phyloP scores from a whole-genome alignment of 2,113 vertebrate species.

The Fulica atra region DNA sequence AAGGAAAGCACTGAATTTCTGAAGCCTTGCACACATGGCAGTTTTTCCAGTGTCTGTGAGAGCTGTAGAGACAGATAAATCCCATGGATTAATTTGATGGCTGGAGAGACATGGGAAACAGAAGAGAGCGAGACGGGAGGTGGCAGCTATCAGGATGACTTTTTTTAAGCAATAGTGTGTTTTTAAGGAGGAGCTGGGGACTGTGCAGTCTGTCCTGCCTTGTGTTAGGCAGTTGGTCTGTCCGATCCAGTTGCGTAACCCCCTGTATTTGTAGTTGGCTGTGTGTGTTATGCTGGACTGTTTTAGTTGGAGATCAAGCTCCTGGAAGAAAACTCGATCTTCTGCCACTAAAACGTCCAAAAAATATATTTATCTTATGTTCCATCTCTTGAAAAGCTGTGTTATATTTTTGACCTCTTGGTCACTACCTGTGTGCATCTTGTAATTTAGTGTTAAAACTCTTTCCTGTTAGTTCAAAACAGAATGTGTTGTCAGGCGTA shows the following conservation, averaged over 20 bases:
- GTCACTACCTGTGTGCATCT: slow-evolving; percentile 6
- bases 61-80: not conserved
- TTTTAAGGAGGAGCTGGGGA: not conserved
- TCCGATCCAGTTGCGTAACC: slow-evolving; percentile 31
- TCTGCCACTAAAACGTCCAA: slow-evolving; percentile 60
- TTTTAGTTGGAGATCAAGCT: slow-evolving; percentile 65
- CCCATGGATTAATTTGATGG: not conserved
- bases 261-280: slow-evolving; percentile 17
- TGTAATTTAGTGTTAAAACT: not conserved
- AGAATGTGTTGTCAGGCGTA: not conserved
- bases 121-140: not conserved
- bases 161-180: not conserved
- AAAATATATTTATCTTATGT: slow-evolving; percentile 37
- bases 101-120: not conserved
- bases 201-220: not conserved
- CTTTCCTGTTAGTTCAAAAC: not conserved
- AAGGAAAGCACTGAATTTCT: not conserved
- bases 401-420: slow-evolving; percentile 40
- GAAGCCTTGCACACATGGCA: fast-evolving
- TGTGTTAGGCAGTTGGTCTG: slow-evolving; percentile 42
- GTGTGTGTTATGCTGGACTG: slow-evolving; percentile 35
- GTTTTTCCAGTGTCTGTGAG: not conserved
- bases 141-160: not conserved
- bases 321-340: not conserved
- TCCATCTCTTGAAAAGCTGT: slow-evolving; percentile 44